These are phyloP conservation scores for Harmothoe impar DNA, from an alignment of 2,888 invertebrate genomes.

Conservation along the genomic window DNA sequence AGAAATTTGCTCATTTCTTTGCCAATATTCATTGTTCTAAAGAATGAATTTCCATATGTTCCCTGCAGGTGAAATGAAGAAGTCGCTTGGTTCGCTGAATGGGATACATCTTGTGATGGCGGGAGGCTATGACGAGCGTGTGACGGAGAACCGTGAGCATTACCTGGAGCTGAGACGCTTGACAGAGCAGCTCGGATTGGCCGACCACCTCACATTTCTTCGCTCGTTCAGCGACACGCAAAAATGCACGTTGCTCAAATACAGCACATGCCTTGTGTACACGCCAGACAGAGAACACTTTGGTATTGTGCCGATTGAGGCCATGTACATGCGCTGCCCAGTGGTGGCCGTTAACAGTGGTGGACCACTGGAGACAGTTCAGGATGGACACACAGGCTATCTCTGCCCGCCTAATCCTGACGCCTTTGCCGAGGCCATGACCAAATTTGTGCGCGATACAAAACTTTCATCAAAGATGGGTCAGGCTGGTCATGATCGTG, in stretches of 20 bases:
- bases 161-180: slow-evolving; percentile 90
- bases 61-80: slow-evolving; percentile 73
- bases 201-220: slow-evolving; percentile 90
- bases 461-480: slow-evolving; percentile 89
- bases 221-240: slow-evolving; percentile 93
- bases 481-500: slow-evolving; percentile 88
- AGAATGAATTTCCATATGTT: too few relatives aligned
- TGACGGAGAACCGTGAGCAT: slow-evolving; percentile 93
- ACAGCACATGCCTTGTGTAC: slow-evolving; percentile 92
- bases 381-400: slow-evolving; percentile 83
- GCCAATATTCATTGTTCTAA: too few relatives aligned
- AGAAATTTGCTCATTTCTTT: too few relatives aligned
- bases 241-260: slow-evolving; percentile 91
- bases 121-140: slow-evolving; percentile 96
- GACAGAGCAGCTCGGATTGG: slow-evolving; percentile 85
- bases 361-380: slow-evolving; percentile 96
- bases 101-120: slow-evolving; percentile 93
- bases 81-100: slow-evolving; percentile 66
- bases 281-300: slow-evolving; percentile 99
- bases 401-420: slow-evolving; percentile 85
- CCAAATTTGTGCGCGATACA: slow-evolving; percentile 87
- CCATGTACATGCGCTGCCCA: slow-evolving; percentile 96
- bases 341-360: slow-evolving; percentile 98
- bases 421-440: slow-evolving; percentile 91
- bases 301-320: slow-evolving; percentile 99